phyloP scores from a whole-genome alignment of 2,113 vertebrate genomes.

The Melanostigma gelatinosum region DNA sequence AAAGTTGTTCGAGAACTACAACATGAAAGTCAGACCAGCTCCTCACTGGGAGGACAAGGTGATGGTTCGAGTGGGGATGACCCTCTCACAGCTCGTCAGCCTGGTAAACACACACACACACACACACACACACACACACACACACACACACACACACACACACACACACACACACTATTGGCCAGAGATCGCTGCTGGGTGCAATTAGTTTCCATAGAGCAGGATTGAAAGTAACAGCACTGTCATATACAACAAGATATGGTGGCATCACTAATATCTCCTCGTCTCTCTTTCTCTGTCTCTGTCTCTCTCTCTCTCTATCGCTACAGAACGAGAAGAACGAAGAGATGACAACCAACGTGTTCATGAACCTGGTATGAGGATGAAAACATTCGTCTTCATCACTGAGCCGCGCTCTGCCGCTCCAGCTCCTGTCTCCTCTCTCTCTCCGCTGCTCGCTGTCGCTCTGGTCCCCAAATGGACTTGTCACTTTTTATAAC shows the following conservation, averaged over 20 bases:
- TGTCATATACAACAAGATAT: conserved; percentile 24
- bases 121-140: not conserved
- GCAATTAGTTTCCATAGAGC: conserved; percentile 43
- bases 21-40: conserved; percentile 86
- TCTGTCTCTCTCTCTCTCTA: not conserved
- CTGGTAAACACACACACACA: conserved; percentile 80
- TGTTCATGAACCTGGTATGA: conserved; percentile 89
- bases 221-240: conserved; percentile 28
- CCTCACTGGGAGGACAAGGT: conserved; percentile 84
- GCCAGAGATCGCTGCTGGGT: not conserved
- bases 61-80: conserved; percentile 88
- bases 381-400: conserved; percentile 50
- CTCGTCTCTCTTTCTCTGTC: not conserved
- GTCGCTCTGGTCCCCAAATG: conserved; percentile 46
- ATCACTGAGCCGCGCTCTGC: conserved; percentile 7
- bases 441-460: conserved; percentile 2
- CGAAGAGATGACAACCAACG: conserved; percentile 90
- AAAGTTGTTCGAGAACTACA: conserved; percentile 86
- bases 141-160: not conserved
- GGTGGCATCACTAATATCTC: conserved; percentile 14
- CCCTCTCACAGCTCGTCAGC: conserved; percentile 89
- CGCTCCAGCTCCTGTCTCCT: conserved; percentile 7
- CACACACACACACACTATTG: not conserved
- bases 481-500: conserved; percentile 72
- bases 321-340: conserved; percentile 88